Evolutionary conservation across 2,888 invertebrate genomes (phyloP), one percentile per base, ranked within the genome.

Genomic region (Eupelmus urozonus): DNA sequence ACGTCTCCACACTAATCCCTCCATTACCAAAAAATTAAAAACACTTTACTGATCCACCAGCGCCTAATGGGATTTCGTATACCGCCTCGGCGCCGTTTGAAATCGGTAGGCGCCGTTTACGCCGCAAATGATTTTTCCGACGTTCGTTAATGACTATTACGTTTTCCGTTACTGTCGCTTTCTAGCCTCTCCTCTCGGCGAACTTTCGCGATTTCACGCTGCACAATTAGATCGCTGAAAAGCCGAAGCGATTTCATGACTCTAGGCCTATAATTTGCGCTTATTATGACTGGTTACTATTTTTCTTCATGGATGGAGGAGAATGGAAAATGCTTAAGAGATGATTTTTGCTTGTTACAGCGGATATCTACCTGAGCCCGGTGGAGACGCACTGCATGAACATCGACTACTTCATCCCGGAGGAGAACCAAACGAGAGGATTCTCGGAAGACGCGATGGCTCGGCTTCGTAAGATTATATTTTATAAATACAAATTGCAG

Each of bases 371-470:
- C 90, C 90, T 96, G 85, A 96, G 96, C 81, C 97, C 97, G 3
- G 96, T 97, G 83, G 97, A 98, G 91, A 97, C 97, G 16, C 96
- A 97, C 91, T 98, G 97, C 91, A 96, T 95, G 91, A 97, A 97
- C 91, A 94, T 97, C 88, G 96, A 97, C 91, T 97, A 98, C 91
- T 97, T 96, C 91, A 95, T 97, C 82, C 95, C 96, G 69, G 96
- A 97, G 84, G 95, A 96, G 87, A 95, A 96, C 90, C 93, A 94
- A 87, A 95, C 95, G 63, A 93, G 94, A 87, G 93, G 93, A 81
- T 94, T 96, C 82, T 94, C 94, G 0, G 95, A 96, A 83, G 95
- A 96, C 87, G 94, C 95, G 81, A 96, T 96, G 94, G 95, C 96
- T 82, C 94, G 95, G 89, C 90, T 94, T 80, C 94, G 96, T 96